Base-by-base conservation (phyloP, 2,797 vertebrate genomes). In the Sardinella longiceps region DNA sequence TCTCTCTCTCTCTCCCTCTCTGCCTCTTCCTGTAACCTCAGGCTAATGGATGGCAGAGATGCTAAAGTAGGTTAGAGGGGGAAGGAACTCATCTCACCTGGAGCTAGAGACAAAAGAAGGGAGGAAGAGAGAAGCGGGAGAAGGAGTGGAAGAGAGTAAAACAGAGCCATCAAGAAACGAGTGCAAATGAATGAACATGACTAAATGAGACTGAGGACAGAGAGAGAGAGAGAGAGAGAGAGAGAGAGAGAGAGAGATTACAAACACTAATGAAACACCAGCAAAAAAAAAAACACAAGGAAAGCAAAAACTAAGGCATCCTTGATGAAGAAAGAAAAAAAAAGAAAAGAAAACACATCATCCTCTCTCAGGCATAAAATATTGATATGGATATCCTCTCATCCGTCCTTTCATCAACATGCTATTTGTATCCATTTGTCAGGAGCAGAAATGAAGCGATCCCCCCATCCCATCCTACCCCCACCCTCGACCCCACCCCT, bases 381-480 rank as follows among this genome's bases (percentile, higher is more conserved):
- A 77, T 77, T 77, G 70, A 77, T 77, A 77, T 43, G 37, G 37
- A 77, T 77, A 77, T 20, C 33, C 33, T 20, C 70, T 77, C 37
- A 39, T 43, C 70, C 18, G 7, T 43, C 70, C 84, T 88, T 86
- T 87, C 88, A 63, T 87, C 89, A 87, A 80, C 87, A 81, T 74
- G 0, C 84, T 84, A 80, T 84, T 84, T 86, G 87, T 89, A 89
- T 70, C 82, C 85, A 86, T 89, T 87, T 90, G 56, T 53, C 66
- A 74, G 30, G 66, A 11, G 30, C 66, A 74, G 66, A 74, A 74
- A 74, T 77, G 70, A 43, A 77, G 70, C 23, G 70, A 56, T 83
- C 14, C 56, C 58, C 20, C 28, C 48, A n/a, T 9, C 30, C 46
- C n/a, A n/a, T n/a, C n/a, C 81, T 12, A 2, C 46, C 46, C 46